Evolutionary conservation across 2,113 vertebrate genomes (phyloP), one percentile per base, ranked within the genome.

Genomic region (Hippocampus abdominalis): DNA sequence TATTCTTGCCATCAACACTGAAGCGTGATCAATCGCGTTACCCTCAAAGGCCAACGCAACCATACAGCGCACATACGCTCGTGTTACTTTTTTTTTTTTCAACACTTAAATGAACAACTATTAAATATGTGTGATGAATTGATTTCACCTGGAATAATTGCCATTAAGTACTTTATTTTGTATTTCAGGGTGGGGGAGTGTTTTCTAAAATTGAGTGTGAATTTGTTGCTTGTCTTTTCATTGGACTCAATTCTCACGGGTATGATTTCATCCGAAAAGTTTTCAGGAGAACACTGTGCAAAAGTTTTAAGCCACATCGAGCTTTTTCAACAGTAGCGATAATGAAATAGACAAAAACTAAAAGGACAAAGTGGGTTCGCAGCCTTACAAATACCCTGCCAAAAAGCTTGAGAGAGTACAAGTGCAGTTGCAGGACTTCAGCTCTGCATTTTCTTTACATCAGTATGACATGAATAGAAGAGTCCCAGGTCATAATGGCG

Each of bases 1-100:
- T 25, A 64, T 64, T 64, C 63, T 64, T 64, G 63, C 63, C 63
- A 64, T 46, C 63, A 64, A 46, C 63, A 64, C 42, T 64, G 63
- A 46, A 48, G 63, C 5, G 40, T 64, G 63, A 64, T 64, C 63
- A 64, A 64, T 48, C 40, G 7, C 23, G 23, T 44, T 64, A 27
- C 13, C 6, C 63, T 46, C 40, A 64, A 64, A 64, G 42, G 42
- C 61, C 61, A 13, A 23, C 8, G 39, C 61, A 13, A 25, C 40
- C 40, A 46, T 46, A 46, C 40, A 64, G 16, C 27, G 42, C 40
- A 27, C 2, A 60, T 27, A 25, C 8, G 4, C 61, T 20, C 29
- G 18, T 39, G 18, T 40, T 63, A 40, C 21, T 9, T 23, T 40
- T 63, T 62, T 32, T 21, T 18, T 18, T 49, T 13, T 9, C n/a